These are phyloP conservation scores for Pachyramphus minor DNA, from an alignment of 2,113 vertebrate species.

Conservation along the genomic window DNA sequence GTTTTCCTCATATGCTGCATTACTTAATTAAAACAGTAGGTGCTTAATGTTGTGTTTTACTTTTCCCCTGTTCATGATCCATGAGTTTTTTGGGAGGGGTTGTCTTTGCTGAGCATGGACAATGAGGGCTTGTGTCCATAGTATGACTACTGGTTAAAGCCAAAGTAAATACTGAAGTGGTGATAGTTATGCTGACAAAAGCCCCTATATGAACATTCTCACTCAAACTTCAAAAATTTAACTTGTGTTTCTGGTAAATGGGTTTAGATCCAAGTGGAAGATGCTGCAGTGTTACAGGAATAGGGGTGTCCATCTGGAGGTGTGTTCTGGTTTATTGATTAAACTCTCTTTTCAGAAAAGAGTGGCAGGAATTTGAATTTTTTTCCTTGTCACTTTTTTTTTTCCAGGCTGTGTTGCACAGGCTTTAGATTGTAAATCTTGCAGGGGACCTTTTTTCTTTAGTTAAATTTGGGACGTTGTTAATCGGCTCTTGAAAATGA, in stretches of 20 bases:
- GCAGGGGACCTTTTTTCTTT: neutral
- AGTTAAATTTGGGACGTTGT: neutral
- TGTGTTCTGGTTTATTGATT: neutral
- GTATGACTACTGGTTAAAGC: neutral
- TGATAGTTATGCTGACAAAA: neutral
- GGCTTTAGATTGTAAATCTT: neutral
- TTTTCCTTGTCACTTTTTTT: neutral
- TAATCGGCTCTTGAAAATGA: neutral
- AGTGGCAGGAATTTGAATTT: neutral
- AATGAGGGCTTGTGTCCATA: constrained; percentile 31
- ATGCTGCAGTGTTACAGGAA: neutral
- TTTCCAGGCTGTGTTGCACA: neutral
- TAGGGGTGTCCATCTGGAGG: neutral
- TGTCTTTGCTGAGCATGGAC: neutral
- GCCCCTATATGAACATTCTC: neutral
- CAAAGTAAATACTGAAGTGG: neutral
- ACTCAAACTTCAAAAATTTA: neutral
- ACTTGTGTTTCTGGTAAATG: neutral
- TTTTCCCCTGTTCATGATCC: neutral
- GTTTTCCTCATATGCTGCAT: neutral
- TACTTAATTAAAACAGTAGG: neutral
- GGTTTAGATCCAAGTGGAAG: neutral
- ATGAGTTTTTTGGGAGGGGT: neutral
- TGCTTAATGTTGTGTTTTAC: neutral
- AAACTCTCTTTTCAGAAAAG: neutral